phyloP scores from a whole-genome alignment of 2,888 invertebrate species.

The Chloroclysta siterata region DNA sequence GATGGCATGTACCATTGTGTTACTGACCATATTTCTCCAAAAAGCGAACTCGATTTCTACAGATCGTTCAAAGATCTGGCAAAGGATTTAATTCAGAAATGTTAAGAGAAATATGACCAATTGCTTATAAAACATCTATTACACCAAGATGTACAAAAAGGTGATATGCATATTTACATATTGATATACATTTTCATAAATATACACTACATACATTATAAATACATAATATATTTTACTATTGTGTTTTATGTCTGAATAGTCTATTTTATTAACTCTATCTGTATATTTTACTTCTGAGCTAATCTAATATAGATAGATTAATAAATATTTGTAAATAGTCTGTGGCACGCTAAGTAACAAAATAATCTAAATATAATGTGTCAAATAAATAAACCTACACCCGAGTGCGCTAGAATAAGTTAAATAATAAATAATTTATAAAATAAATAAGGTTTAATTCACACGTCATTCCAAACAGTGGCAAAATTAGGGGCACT shows the following conservation, averaged over 20 bases:
- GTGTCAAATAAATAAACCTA: conserved; percentile 23
- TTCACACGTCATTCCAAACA: conserved; percentile 31
- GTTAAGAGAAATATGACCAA: conserved; percentile 21
- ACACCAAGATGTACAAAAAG: conserved; percentile 33
- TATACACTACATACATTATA: conserved; percentile 6
- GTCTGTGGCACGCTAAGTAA: conserved; percentile 4
- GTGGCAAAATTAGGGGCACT: conserved; percentile 24
- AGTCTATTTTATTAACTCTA: conserved; percentile 6
- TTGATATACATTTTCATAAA: conserved; percentile 8
- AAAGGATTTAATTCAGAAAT: not conserved
- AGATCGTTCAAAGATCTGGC: not conserved
- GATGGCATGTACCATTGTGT: conserved; percentile 31
- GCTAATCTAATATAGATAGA: conserved; percentile 8
- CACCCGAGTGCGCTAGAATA: conserved; percentile 10
- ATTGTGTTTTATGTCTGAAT: conserved; percentile 1
- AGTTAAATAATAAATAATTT: conserved; percentile 8
- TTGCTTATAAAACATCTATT: conserved; percentile 14
- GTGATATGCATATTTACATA: conserved; percentile 22
- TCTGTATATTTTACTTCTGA: conserved; percentile 8
- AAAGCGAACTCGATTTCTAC: not conserved
- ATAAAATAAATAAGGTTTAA: conserved; percentile 18
- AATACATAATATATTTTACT: conserved; percentile 1
- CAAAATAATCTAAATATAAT: conserved; percentile 6
- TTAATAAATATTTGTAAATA: conserved; percentile 5
- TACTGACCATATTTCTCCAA: conserved; percentile 31